Evolutionary conservation across 2,113 vertebrate species (phyloP).

Genomic region (Dasyornis broadbenti): DNA sequence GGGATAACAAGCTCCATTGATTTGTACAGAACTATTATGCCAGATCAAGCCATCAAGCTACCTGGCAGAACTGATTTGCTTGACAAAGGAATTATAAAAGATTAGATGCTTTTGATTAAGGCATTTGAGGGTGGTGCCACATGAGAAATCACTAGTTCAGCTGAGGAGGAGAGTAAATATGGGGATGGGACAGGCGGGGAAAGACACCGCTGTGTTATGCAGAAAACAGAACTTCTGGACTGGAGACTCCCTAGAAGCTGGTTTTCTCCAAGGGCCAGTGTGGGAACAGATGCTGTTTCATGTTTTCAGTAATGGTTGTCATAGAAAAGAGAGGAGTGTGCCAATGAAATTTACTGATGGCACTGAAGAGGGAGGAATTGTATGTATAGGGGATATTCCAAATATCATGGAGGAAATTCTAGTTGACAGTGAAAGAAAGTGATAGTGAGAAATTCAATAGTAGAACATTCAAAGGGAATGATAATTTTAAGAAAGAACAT

Average conservation of each 20-base stretch:
- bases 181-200: background rate
- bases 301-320: background rate
- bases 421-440: background rate
- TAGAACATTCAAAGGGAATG: background rate
- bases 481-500: background rate
- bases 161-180: background rate
- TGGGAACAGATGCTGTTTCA: background rate
- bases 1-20: background rate
- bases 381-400: background rate
- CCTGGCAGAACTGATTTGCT: background rate
- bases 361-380: background rate
- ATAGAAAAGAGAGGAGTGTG: background rate
- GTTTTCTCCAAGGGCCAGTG: background rate
- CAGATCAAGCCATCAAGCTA: background rate
- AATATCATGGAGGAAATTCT: background rate
- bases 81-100: background rate
- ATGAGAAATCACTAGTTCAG: background rate
- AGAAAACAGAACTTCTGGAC: background rate
- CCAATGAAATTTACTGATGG: background rate
- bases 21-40: background rate
- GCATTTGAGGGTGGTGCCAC: background rate
- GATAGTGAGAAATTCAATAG: background rate
- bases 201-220: background rate
- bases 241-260: background rate
- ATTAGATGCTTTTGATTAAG: background rate